Evolutionary conservation across 2,888 invertebrate species (phyloP), one percentile per base, ranked within the genome.

Genomic region (Resseliella maxima): DNA sequence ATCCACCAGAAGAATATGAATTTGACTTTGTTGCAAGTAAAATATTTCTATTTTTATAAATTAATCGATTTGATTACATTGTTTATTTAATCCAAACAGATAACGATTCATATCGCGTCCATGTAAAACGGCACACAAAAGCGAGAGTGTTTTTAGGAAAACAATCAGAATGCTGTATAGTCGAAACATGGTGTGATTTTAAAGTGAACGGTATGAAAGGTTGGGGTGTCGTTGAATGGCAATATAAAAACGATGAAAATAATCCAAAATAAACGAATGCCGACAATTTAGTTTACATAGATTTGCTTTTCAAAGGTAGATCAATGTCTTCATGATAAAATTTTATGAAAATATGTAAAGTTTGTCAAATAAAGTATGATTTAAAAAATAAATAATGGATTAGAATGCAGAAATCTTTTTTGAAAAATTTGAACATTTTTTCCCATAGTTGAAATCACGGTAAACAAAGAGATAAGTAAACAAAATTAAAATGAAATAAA

Each of bases 151-250:
- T 92, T 88, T 92, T 94, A 50, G 94, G 94, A 10, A 92, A 93
- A 90, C 92, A 92, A 27, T 92, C 93, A 90, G 93, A 93, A 88
- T 91, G 93, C 0, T 92, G 93, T 88, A 90, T 94, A 86, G 92
- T 93, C 86, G 94, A 94, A 88, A 90, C 93, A 85, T 92, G 94
- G 91, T 93, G 92, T 87, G 90, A 90, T 15, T 93, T 93, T 87
- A 91, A 92, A 85, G 92, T 94, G 1, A 94, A 95, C 89, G 94
- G 94, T 0, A 89, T 93, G 0, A 92, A 92, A 87, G 95, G 94
- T 0, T 93, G 93, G 90, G 94, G 94, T 0, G 92, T 93, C 87
- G 92, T 93, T 0, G 95, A 95, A 89, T 94, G 94, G 93, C 92
- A 94, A 86, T 95, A 94, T 88, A 92, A 94, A 88, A 93, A 94